Evolutionary conservation across 2,888 invertebrate species (phyloP).

Genomic region (Drosophila stalkeri): DNA sequence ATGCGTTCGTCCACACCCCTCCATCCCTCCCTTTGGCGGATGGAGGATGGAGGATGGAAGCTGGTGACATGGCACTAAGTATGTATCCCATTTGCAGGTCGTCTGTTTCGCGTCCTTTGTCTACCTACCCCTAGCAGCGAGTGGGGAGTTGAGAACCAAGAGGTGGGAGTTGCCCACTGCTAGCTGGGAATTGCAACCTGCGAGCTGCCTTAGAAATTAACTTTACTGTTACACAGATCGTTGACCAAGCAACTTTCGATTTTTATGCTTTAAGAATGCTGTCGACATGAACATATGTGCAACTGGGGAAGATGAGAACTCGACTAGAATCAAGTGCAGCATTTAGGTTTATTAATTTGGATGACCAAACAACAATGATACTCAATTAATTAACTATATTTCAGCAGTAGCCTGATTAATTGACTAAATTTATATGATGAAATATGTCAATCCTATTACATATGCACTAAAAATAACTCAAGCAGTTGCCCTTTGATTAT

Average conservation of each 20-base stretch:
- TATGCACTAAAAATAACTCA: too few species aligned
- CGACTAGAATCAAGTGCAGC: neutral
- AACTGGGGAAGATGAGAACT: neutral
- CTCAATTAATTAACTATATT: neutral
- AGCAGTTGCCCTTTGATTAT: too few species aligned
- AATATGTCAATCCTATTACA: neutral
- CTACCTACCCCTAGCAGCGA: conserved; percentile 24
- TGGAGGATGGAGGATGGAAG: conserved; percentile 14
- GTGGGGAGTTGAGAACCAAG: conserved; percentile 12
- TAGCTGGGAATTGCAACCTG: conserved; percentile 7
- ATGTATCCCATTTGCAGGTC: conserved; percentile 61
- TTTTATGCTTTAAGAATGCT: conserved; percentile 17
- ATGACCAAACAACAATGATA: neutral
- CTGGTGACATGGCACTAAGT: conserved; percentile 36
- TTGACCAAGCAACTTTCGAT: conserved; percentile 46
- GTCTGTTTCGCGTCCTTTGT: conserved; percentile 34
- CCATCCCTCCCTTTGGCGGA: neutral
- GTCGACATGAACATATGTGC: neutral
- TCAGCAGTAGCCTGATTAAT: neutral
- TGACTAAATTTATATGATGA: neutral
- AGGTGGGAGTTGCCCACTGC: neutral
- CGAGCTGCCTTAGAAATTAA: conserved; percentile 41
- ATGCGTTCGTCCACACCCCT: conserved; percentile 29
- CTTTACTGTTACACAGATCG: conserved; percentile 50
- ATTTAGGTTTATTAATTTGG: neutral